phyloP scores from a whole-genome alignment of 1,140 invertebrate genomes.

The Pseudomyrmex gracilis region DNA sequence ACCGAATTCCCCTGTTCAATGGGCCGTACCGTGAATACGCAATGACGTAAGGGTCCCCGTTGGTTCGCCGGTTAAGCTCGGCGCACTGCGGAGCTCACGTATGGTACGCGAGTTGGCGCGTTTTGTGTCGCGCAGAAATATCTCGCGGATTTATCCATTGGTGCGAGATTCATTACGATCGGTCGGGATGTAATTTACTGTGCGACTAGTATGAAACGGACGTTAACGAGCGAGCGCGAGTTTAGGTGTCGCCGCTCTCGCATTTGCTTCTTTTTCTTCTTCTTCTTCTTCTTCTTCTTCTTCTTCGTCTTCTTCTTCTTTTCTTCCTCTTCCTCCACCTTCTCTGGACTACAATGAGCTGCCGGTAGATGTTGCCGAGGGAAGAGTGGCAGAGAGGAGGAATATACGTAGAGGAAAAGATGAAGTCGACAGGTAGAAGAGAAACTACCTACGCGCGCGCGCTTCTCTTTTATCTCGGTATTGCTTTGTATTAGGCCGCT shows the following conservation, averaged over 20 bases:
- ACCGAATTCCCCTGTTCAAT: slow-evolving; percentile 82
- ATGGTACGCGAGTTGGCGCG: background rate
- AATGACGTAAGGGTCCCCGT: slow-evolving; percentile 77
- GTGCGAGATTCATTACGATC: slow-evolving; percentile 76
- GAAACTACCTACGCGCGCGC: slow-evolving; percentile 71
- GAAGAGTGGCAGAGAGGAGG: slow-evolving; percentile 42
- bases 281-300: slow-evolving; percentile 36
- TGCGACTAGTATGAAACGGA: slow-evolving; percentile 53
- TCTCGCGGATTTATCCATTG: slow-evolving; percentile 59
- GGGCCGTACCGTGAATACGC: slow-evolving; percentile 79
- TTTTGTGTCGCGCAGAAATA: slow-evolving; percentile 53
- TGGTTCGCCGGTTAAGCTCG: slow-evolving; percentile 34
- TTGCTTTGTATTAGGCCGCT: slow-evolving; percentile 70
- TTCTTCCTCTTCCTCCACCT: background rate
- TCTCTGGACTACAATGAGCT: slow-evolving; percentile 61
- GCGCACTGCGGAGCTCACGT: slow-evolving; percentile 41
- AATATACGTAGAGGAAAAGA: slow-evolving; percentile 63
- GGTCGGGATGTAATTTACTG: slow-evolving; percentile 73
- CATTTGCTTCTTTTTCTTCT: slow-evolving; percentile 42
- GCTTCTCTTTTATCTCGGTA: slow-evolving; percentile 68
- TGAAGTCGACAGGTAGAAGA: slow-evolving; percentile 68
- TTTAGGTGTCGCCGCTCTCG: slow-evolving; percentile 64
- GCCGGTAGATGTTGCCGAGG: slow-evolving; percentile 35
- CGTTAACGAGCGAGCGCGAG: slow-evolving; percentile 75
- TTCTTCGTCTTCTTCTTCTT: background rate